Evolutionary conservation across 2,888 invertebrate species (phyloP).

Genomic region (Ceriagrion tenellum): DNA sequence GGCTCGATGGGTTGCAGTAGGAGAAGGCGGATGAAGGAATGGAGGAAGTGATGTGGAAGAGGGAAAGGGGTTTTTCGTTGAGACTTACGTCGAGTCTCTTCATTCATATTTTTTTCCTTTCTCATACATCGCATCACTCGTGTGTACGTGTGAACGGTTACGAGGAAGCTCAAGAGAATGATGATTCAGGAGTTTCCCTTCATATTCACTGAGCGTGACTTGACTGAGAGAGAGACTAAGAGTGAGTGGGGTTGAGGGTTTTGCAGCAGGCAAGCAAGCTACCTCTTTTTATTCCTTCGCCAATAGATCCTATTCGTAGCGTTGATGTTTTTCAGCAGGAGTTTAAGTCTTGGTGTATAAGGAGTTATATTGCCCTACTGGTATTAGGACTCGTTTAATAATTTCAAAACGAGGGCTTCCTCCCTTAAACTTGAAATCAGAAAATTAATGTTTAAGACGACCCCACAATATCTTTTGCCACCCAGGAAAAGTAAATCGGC

Average conservation of each 20-base stretch:
- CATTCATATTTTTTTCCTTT: neutral
- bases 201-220: slow-evolving; percentile 40
- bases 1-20: too few species aligned
- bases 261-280: neutral
- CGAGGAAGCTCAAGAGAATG: slow-evolving; percentile 27
- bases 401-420: too few species aligned
- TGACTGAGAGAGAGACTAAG: neutral
- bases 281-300: neutral
- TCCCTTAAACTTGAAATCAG: too few species aligned
- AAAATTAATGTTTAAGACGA: too few species aligned
- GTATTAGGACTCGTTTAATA: too few species aligned
- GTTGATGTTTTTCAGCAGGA: neutral
- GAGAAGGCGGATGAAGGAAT: neutral
- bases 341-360: neutral
- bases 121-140: neutral
- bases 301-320: neutral
- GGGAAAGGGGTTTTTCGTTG: slow-evolving; percentile 14
- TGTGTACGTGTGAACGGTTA: slow-evolving; percentile 30
- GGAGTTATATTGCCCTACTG: too few species aligned
- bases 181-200: slow-evolving; percentile 36
- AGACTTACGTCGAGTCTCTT: neutral
- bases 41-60: slow-evolving; percentile 8
- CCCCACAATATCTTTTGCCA: too few species aligned
- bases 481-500: too few species aligned
- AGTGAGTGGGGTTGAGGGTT: neutral